Base-by-base conservation (phyloP, 2,888 invertebrate genomes). In the Cosmia trapezina region DNA sequence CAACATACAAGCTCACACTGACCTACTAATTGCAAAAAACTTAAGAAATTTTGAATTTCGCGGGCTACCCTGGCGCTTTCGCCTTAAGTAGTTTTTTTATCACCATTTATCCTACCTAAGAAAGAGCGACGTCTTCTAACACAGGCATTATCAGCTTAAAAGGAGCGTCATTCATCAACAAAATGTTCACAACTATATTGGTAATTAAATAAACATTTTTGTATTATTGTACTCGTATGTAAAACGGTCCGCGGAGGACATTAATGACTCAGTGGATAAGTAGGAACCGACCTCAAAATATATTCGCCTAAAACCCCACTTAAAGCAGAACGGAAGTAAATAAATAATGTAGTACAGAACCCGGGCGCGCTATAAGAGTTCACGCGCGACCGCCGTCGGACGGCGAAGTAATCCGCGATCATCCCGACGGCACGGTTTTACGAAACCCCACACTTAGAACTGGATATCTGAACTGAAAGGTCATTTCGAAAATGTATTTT, bases 341-440 rank as follows among this genome's bases (percentile, higher is more conserved):
- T 80, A 75, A 86, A 79, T 83, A 84, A 75, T 85, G 56, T 47
- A 83, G 69, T 70, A 73, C 68, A 60, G 71, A 72, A 80, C 74
- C 76, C 59, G 51, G 56, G 72, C 71, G 78, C 56, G 80, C 65
- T 73, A 70, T 80, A 79, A 86, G 84, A 77, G 70, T 61, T 79
- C 64, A 83, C 78, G 75, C 80, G 47, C 73, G 69, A 56, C 73
- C 60, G 57, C 80, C 67, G 62, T 33, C 68, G 45, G 71, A 41
- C 57, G 59, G 80, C 56, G 72, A 43, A 60, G 63, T 86, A 86
- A 86, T 76, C 83, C 69, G 81, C 66, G 79, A 78, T 86, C 54
- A 86, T 85, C 86, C 74, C 61, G 37, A n/a, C 61, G 45, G 33
- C 54, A 64, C 19, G 70, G 67, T 9, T 47, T 61, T 54, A 70